Evolutionary conservation across 2,113 vertebrate species (phyloP).

Genomic region (Ptilonorhynchus violaceus): DNA sequence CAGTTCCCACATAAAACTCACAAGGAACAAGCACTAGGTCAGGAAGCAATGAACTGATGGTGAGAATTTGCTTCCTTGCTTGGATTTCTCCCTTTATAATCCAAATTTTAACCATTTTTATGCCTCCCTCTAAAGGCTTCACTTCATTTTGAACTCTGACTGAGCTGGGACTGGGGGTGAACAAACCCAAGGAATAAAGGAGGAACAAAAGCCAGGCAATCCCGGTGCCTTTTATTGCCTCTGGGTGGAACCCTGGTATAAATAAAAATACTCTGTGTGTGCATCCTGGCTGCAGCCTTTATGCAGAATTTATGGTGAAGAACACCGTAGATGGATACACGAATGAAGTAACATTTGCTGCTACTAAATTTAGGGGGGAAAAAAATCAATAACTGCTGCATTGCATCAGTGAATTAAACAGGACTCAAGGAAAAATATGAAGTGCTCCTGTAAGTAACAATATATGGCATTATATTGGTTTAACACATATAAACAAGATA

Average conservation of each 20-base stretch:
- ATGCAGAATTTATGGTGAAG: background rate
- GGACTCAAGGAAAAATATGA: background rate
- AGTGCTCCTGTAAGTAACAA: background rate
- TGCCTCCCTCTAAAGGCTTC: background rate
- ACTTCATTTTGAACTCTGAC: background rate
- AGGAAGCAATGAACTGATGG: background rate
- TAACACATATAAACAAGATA: rapidly evolving
- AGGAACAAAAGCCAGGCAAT: background rate
- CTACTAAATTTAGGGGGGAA: background rate
- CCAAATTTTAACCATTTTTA: background rate
- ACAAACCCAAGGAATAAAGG: background rate
- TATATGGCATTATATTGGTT: background rate
- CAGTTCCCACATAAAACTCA: background rate
- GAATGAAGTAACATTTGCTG: background rate
- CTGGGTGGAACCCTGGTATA: background rate
- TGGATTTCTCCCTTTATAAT: background rate
- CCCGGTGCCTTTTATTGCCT: background rate
- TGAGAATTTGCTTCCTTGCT: background rate
- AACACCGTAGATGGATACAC: background rate
- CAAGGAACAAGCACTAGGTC: background rate
- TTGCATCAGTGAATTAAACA: background rate
- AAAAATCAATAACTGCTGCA: background rate
- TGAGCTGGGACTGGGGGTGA: background rate
- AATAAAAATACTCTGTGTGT: background rate
- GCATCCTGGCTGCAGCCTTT: background rate